These are phyloP conservation scores for Corapipo altera DNA, from an alignment of 2,113 vertebrate species.

Conservation along the genomic window DNA sequence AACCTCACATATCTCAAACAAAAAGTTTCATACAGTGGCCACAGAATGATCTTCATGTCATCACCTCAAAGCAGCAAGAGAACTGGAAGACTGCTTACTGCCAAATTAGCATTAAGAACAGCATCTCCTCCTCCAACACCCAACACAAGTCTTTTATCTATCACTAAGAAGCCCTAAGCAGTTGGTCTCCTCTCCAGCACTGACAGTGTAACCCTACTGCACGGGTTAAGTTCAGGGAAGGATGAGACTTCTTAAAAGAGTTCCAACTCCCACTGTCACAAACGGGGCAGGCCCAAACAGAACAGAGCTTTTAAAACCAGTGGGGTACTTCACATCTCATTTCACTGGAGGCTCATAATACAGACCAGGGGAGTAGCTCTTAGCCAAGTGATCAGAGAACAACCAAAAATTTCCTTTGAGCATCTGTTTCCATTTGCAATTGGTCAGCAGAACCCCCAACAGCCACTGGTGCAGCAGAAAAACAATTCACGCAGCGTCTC, in stretches of 20 bases:
- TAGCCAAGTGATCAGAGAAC: not conserved
- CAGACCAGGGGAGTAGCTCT: not conserved
- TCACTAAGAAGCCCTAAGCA: not conserved
- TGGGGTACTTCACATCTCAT: not conserved
- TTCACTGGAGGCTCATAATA: not conserved
- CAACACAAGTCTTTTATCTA: not conserved
- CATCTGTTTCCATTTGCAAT: not conserved
- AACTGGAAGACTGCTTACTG: not conserved
- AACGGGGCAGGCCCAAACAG: not conserved
- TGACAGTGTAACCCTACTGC: rapidly evolving
- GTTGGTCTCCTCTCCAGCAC: not conserved
- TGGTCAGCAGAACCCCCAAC: rapidly evolving
- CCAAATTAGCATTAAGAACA: not conserved
- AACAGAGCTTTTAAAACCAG: not conserved
- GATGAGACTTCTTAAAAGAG: not conserved
- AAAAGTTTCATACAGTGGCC: not conserved
- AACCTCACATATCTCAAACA: not conserved
- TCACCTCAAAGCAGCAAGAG: not conserved
- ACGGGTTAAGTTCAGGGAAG: not conserved
- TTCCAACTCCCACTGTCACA: not conserved
- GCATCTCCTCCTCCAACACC: not conserved
- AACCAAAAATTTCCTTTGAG: not conserved
- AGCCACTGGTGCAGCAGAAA: not conserved
- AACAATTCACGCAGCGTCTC: not conserved
- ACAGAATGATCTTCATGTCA: not conserved